phyloP scores from a whole-genome alignment of 1,140 invertebrate species.

The Sycobia sp. region DNA sequence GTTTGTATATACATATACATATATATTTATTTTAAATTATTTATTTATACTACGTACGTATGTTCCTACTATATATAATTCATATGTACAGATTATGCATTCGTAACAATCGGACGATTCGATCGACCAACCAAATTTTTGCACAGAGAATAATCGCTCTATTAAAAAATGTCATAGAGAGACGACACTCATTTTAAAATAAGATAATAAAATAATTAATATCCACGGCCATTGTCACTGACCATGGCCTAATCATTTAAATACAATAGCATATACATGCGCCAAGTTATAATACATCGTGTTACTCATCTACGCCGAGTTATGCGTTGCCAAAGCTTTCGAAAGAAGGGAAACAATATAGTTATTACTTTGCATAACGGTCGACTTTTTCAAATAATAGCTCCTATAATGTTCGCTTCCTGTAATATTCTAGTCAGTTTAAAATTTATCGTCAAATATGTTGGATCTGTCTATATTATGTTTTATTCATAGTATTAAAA shows the following conservation, averaged over 20 bases:
- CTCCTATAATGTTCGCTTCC: no score
- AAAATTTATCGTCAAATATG: no score
- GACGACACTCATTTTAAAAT: slow-evolving; percentile 3
- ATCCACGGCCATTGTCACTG: slow-evolving; percentile 1
- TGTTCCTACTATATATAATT: slow-evolving; percentile 20
- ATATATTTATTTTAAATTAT: background rate
- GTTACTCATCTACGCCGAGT: background rate
- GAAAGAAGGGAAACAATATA: no score
- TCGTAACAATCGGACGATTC: slow-evolving; percentile 7
- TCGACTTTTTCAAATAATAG: no score
- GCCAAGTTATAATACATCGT: slow-evolving; percentile 25
- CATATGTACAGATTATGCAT: slow-evolving; percentile 23
- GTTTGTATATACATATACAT: no score
- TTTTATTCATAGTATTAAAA: no score
- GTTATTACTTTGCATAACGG: no score
- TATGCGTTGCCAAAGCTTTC: slow-evolving; percentile 4
- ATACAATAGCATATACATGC: slow-evolving; percentile 25
- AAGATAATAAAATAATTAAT: slow-evolving; percentile 24
- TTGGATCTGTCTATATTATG: no score
- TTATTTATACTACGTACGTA: background rate
- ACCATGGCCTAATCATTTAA: slow-evolving; percentile 5
- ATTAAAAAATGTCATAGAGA: background rate
- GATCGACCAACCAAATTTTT: slow-evolving; percentile 3
- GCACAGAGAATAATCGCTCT: background rate
- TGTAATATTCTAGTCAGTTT: no score